Conservation (phyloP, 2,113 vertebrate genomes). For the Zosterops japonicus region DNA sequence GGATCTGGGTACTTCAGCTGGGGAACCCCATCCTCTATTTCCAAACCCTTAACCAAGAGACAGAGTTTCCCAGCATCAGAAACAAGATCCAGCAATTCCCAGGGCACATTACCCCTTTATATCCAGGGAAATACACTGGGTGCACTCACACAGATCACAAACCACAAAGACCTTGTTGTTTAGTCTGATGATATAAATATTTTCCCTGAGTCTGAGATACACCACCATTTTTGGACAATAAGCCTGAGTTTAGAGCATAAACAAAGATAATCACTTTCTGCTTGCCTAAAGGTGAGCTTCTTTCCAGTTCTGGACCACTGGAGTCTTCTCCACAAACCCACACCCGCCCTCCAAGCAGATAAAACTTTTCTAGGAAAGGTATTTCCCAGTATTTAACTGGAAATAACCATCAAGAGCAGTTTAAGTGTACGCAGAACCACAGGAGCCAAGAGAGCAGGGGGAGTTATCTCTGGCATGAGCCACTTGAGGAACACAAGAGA, state of each 20-base stretch:
- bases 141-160: background rate
- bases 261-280: background rate
- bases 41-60: background rate
- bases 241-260: background rate
- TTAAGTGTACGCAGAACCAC: accelerated
- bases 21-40: background rate
- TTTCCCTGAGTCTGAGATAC: background rate
- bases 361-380: background rate
- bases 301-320: background rate
- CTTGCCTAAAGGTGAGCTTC: background rate
- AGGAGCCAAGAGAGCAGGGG: background rate
- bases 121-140: background rate
- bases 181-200: conserved; percentile 30
- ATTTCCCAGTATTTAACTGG: background rate
- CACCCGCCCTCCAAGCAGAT: accelerated
- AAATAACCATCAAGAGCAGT: background rate
- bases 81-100: background rate
- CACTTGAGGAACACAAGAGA: background rate
- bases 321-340: background rate
- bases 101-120: background rate
- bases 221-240: background rate
- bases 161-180: background rate
- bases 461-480: conserved; percentile 31
- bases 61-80: background rate
- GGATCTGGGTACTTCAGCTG: background rate